Base-by-base conservation (phyloP, 2,888 invertebrate genomes). In the Nephrotoma flavescens region DNA sequence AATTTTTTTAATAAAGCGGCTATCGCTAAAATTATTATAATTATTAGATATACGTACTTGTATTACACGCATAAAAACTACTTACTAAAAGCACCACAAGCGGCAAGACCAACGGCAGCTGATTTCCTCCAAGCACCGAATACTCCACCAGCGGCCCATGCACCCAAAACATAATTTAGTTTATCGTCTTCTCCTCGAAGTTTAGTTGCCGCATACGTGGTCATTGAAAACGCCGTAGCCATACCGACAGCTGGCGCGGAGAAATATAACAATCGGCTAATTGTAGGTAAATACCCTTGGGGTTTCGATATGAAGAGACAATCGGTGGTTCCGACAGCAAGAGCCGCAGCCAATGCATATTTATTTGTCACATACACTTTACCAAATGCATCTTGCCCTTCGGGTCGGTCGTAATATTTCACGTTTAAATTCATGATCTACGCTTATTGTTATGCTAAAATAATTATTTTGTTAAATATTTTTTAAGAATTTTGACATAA, bases 121-220 rank as follows among this genome's bases (percentile, higher is more conserved):
- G 92, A 92, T 88, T 91, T 93, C 86, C 91, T 91, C 94, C 95
- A 95, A 4, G 94, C 92, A 45, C 95, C 95, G 57, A 93, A 92
- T 11, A 96, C 91, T 6, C 93, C 91, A 0, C 95, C 95, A 84
- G 95, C 93, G 6, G 93, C 93, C 1, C 92, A 90, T 42, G 94
- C 95, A 86, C 95, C 94, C 88, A 94, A 87, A 88, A 94, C 92
- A 91, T 95, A 95, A 90, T 95, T 95, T 0, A 93, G 52, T 91
- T 89, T 90, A 89, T 96, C 96, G 89, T 96, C 95, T 90, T 95
- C 95, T 44, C 93, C 93, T 87, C 97, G 93, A 0, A 94, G 11
- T 88, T 94, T 94, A 45, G 93, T 93, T 0, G 94, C 90, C 0
- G 92, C 89, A 88, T 95, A 96, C 0, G 95, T 92, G 1, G 94